Percentiles rank a stretch among this genome's conserved stretches.
Conservation (phyloP, 2,888 invertebrate species). For the Toxonevra muliebris region DNA sequence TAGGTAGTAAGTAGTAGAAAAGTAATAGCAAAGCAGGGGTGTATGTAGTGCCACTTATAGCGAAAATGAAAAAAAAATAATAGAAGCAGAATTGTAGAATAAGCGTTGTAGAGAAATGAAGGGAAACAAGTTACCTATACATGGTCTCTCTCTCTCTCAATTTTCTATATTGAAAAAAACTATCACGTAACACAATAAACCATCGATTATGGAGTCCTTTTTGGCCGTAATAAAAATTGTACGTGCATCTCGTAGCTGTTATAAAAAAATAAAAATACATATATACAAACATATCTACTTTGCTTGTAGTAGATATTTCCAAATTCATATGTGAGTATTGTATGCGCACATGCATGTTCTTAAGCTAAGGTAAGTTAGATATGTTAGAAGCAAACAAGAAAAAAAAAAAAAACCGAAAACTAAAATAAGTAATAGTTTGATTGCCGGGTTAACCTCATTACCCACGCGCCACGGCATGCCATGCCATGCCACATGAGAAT, state of each 20-base stretch:
- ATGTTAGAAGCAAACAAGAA: no score
- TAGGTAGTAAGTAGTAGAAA: not conserved
- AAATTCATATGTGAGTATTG: no score
- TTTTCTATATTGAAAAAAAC: conserved; percentile 31
- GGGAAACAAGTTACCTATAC: not conserved
- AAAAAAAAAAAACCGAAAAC: no score
- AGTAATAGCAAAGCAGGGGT: no score
- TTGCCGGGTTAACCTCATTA: no score
- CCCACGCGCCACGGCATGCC: no score
- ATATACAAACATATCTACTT: not conserved
- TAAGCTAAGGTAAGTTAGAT: no score
- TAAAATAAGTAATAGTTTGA: no score
- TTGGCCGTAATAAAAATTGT: conserved; percentile 34
- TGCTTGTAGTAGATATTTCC: no score
- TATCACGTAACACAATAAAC: conserved; percentile 46
- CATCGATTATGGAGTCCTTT: conserved; percentile 46
- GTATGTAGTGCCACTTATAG: not conserved
- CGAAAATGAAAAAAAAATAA: not conserved
- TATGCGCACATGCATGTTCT: no score
- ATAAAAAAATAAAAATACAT: not conserved
- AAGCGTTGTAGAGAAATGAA: not conserved
- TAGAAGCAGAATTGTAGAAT: not conserved
- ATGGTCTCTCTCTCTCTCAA: not conserved
- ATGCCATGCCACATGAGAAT: no score
- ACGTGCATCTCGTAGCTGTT: conserved; percentile 13